Evolutionary conservation across 2,888 invertebrate genomes (phyloP).

Genomic region (Rhamnusium bicolor): DNA sequence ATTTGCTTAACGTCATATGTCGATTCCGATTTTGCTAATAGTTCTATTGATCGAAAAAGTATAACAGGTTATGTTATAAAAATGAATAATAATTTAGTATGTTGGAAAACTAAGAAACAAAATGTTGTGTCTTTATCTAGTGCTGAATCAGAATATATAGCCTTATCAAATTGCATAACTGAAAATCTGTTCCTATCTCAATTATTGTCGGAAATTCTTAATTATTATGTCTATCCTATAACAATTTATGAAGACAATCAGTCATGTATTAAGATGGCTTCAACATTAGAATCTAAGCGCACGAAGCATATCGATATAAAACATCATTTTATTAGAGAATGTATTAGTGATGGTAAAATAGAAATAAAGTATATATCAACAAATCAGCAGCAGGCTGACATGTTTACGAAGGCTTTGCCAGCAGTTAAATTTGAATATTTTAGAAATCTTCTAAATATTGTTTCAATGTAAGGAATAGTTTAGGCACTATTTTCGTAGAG

Average conservation of each 20-base stretch:
- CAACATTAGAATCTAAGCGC: constrained; percentile 37
- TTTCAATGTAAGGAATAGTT: not conserved
- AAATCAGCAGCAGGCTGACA: constrained; percentile 13
- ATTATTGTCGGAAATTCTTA: constrained; percentile 34
- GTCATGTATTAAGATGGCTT: constrained; percentile 35
- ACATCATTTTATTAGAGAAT: constrained; percentile 14
- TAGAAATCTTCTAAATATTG: not conserved
- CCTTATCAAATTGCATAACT: constrained; percentile 38
- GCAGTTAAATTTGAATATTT: not conserved
- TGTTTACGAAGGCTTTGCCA: constrained; percentile 24
- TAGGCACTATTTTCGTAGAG: too few species aligned
- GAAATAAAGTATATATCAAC: constrained; percentile 12
- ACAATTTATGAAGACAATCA: constrained; percentile 8
- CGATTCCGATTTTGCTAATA: constrained; percentile 46
- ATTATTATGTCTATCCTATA: constrained; percentile 26
- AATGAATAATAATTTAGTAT: constrained; percentile 41
- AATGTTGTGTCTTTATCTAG: constrained; percentile 39
- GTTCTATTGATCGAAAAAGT: constrained; percentile 32
- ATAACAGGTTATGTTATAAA: constrained; percentile 41
- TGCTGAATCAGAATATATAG: constrained; percentile 45
- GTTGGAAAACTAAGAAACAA: constrained; percentile 46
- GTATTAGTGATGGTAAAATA: not conserved
- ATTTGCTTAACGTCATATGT: constrained; percentile 35
- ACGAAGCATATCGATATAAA: constrained; percentile 37
- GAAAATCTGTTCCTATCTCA: constrained; percentile 41